Evolutionary conservation across 2,888 invertebrate genomes (phyloP).

Genomic region (Leucophenga montana): DNA sequence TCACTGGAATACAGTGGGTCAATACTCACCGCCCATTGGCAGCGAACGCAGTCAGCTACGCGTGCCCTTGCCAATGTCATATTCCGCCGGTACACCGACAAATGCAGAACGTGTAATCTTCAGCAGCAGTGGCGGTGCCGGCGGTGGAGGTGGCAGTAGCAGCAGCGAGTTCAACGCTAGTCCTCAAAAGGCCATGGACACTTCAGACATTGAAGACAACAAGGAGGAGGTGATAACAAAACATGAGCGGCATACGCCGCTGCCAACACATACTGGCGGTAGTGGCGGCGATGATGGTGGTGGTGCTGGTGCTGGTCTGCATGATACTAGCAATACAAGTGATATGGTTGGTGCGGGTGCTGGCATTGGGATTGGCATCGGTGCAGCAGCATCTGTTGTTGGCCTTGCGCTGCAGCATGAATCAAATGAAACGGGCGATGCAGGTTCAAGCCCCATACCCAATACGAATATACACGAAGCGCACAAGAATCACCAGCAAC

Average conservation of each 20-base stretch:
- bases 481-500: conserved; percentile 61
- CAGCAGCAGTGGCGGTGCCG: conserved; percentile 56
- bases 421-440: conserved; percentile 22
- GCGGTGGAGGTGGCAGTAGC: conserved; percentile 62
- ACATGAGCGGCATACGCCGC: conserved; percentile 60
- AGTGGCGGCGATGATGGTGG: conserved; percentile 35
- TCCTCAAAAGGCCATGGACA: conserved; percentile 68
- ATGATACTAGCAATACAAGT: background rate
- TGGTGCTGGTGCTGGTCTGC: background rate
- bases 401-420: conserved; percentile 20
- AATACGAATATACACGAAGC: conserved; percentile 65
- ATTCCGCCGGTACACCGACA: conserved; percentile 41
- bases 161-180: conserved; percentile 66
- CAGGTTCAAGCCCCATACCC: conserved; percentile 68
- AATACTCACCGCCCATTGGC: conserved; percentile 67
- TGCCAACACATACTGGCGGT: conserved; percentile 33
- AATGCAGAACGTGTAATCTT: conserved; percentile 27
- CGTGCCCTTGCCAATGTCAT: conserved; percentile 64
- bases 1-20: conserved; percentile 66
- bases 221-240: conserved; percentile 52
- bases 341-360: background rate
- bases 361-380: no score
- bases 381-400: background rate
- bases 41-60: conserved; percentile 56
- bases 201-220: conserved; percentile 65